Evolutionary conservation across 2,797 vertebrate species (phyloP).

Genomic region (Smutsia temminckii): DNA sequence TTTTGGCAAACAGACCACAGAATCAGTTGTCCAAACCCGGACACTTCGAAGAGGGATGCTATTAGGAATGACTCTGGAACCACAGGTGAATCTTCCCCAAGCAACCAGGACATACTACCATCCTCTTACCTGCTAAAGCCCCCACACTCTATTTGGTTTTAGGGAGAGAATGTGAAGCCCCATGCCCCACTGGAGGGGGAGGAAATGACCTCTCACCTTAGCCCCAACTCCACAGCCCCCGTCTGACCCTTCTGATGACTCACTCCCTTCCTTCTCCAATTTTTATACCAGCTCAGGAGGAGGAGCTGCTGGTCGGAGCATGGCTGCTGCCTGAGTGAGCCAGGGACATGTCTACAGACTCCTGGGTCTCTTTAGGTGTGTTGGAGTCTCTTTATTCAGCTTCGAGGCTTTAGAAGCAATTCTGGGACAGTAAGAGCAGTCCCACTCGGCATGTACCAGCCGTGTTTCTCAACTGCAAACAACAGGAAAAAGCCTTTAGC

Average conservation of each 20-base stretch:
- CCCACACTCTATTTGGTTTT: background rate
- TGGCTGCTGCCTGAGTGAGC: no score
- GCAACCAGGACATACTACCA: fast-evolving
- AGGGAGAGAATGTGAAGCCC: background rate
- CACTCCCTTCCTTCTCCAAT: background rate
- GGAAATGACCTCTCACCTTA: background rate
- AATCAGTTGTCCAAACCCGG: background rate
- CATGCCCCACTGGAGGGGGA: fast-evolving
- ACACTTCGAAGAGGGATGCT: background rate
- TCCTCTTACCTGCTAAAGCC: background rate
- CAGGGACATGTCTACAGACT: fast-evolving
- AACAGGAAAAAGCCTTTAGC: background rate
- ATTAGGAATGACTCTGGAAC: background rate
- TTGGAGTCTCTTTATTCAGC: background rate
- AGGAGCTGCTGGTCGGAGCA: background rate
- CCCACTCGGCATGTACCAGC: background rate
- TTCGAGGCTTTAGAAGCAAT: background rate
- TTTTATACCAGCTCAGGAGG: fast-evolving
- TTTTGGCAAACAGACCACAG: background rate
- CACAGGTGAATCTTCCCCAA: background rate
- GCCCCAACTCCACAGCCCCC: no score
- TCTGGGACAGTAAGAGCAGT: background rate
- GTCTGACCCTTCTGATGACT: background rate
- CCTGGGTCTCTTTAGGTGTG: background rate
- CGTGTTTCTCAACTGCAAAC: background rate